Conservation (phyloP, 2,113 vertebrate genomes). For the Orycteropus afer region DNA sequence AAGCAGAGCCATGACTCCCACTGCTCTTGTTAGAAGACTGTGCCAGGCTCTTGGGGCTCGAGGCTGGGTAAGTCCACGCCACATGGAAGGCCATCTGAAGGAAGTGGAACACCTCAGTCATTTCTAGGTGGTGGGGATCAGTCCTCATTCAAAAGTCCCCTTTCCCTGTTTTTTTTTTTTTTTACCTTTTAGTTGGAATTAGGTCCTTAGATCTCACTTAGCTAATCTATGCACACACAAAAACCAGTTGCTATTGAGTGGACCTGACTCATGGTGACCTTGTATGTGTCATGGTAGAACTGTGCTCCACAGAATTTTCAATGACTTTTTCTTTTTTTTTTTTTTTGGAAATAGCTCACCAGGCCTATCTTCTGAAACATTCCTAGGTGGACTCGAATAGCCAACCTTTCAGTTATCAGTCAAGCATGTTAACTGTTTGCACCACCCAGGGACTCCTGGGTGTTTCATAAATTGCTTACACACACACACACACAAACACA, state of each 20-base stretch:
- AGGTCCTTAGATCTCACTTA: neutral
- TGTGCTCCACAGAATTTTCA: neutral
- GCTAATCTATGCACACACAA: neutral
- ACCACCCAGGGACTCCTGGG: too few species aligned
- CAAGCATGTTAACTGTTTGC: neutral
- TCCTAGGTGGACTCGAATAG: neutral
- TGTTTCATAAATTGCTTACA: too few species aligned
- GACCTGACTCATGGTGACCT: neutral
- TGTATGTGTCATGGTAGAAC: neutral
- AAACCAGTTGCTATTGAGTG: too few species aligned
- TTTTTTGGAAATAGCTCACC: neutral
- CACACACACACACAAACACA: neutral
- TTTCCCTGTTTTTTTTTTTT: neutral
- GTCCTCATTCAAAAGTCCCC: neutral
- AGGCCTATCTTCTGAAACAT: neutral
- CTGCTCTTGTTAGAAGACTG: neutral
- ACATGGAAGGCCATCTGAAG: neutral
- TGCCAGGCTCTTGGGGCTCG: too few species aligned
- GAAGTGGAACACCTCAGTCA: accelerated
- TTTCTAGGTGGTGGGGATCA: neutral
- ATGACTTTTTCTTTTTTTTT: too few species aligned
- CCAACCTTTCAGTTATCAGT: neutral
- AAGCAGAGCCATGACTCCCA: neutral
- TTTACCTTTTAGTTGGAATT: neutral
- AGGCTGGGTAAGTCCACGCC: too few species aligned